Evolutionary conservation across 2,888 invertebrate species (phyloP).

Genomic region (Lepidocyrtinus sp.): DNA sequence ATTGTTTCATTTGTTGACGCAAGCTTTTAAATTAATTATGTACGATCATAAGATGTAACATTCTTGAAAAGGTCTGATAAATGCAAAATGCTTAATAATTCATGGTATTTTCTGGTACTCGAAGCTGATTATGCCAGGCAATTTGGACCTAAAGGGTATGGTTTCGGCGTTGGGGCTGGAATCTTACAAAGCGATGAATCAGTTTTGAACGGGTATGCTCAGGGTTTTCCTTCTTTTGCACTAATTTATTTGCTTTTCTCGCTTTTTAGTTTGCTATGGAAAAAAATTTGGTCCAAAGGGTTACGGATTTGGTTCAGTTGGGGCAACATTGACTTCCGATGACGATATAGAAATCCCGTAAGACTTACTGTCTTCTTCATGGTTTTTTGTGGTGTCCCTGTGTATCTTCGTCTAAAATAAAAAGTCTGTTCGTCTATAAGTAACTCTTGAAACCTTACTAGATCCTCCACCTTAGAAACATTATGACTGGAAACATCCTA

Average conservation of each 20-base stretch:
- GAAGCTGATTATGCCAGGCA: slow-evolving; percentile 96
- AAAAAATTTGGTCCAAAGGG: slow-evolving; percentile 98
- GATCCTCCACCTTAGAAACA: too few relatives aligned
- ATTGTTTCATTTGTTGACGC: too few relatives aligned
- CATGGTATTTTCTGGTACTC: slow-evolving; percentile 39
- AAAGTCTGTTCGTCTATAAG: too few relatives aligned
- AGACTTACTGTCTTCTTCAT: slow-evolving; percentile 33
- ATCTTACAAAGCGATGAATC: slow-evolving; percentile 89
- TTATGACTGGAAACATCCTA: too few relatives aligned
- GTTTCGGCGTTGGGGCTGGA: slow-evolving; percentile 97
- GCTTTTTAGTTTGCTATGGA: slow-evolving; percentile 88
- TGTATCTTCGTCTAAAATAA: too few relatives aligned
- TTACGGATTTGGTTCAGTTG: slow-evolving; percentile 97
- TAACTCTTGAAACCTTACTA: too few relatives aligned
- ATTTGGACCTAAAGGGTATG: slow-evolving; percentile 98
- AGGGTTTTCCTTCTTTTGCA: slow-evolving; percentile 28
- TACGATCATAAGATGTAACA: too few relatives aligned
- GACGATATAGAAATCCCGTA: slow-evolving; percentile 59
- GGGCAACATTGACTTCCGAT: slow-evolving; percentile 80
- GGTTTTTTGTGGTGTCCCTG: slow-evolving; percentile 8
- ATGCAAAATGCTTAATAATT: too few relatives aligned
- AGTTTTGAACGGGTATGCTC: slow-evolving; percentile 85
- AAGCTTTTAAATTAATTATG: too few relatives aligned
- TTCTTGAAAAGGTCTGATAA: too few relatives aligned
- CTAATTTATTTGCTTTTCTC: slow-evolving; percentile 55